Evolutionary conservation across 2,113 vertebrate species (phyloP), one percentile per base, ranked within the genome.

Genomic region (western clawed frog (Xenopus tropicalis)): DNA sequence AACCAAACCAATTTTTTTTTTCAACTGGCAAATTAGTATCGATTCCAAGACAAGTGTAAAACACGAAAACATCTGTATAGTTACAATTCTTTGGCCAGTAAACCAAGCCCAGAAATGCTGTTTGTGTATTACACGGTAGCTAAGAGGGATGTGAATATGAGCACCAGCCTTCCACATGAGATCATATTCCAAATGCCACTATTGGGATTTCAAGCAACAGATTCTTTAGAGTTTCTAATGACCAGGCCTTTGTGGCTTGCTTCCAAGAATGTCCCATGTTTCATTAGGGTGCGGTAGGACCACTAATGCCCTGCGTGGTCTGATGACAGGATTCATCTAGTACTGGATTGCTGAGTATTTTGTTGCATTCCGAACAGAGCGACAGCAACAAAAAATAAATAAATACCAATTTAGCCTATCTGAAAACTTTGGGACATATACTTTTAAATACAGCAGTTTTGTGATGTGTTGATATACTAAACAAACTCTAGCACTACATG

Each of bases 231-330:
- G 0, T 56, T 69, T 79, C 80, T 80, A 80, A 78, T 86, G 85
- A 85, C 86, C 84, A 85, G 85, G 88, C 78, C 79, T 85, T 77
- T 69, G 48, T 70, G 80, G 76, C 14, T 0, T 11, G 37, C 70
- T 77, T 88, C 88, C 88, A 91, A 79, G 84, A 89, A 90, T 78
- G 78, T 65, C 84, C 86, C 86, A 76, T 83, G 82, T 82, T 85
- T 91, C 87, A 79, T 83, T 14, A 80, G 71, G 88, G 87, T 83
- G 88, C 52, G 85, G 88, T 82, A 79, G 66, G 78, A 70, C 82
- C 79, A 76, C 78, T 85, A 81, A 86, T 85, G 84, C 78, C 81
- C 68, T 3, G 69, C 59, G 69, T 79, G 77, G 81, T 1, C 1
- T 81, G 88, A 80, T 86, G 88, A 84, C 86, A 89, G 85, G 83